phyloP scores from a whole-genome alignment of 2,113 vertebrate genomes.

The Romanogobio albipinnatus region DNA sequence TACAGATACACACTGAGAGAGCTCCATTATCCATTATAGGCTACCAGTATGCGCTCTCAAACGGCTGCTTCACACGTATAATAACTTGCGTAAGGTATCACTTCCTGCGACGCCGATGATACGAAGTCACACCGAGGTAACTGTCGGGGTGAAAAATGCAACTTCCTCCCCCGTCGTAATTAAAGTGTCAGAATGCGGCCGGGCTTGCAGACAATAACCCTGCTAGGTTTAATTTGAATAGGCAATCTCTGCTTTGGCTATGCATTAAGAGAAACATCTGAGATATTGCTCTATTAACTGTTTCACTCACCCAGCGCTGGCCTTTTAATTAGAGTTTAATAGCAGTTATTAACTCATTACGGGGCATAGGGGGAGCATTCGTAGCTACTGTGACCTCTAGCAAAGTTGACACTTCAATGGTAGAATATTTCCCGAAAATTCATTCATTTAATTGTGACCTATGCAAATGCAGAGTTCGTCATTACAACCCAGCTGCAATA shows the following conservation, averaged over 20 bases:
- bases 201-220: slow-evolving; percentile 79
- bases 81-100: slow-evolving; percentile 37
- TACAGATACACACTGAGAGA: slow-evolving; percentile 49
- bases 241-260: slow-evolving; percentile 82
- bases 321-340: slow-evolving; percentile 94
- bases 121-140: slow-evolving; percentile 58
- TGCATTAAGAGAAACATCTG: slow-evolving; percentile 77
- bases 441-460: slow-evolving; percentile 93
- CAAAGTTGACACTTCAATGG: slow-evolving; percentile 93
- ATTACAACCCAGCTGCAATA: slow-evolving; percentile 92
- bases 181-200: slow-evolving; percentile 87
- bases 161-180: slow-evolving; percentile 87
- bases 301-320: slow-evolving; percentile 85
- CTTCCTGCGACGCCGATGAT: slow-evolving; percentile 16
- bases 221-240: slow-evolving; percentile 70
- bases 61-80: slow-evolving; percentile 25
- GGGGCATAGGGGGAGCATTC: slow-evolving; percentile 89
- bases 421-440: slow-evolving; percentile 89
- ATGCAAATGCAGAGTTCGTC: slow-evolving; percentile 90
- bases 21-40: slow-evolving; percentile 13
- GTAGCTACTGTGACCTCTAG: slow-evolving; percentile 90
- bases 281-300: slow-evolving; percentile 87
- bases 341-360: slow-evolving; percentile 96
- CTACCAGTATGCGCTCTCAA: not conserved
- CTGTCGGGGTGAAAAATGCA: slow-evolving; percentile 78